Evolutionary conservation across 2,888 invertebrate genomes (phyloP), one percentile per base, ranked within the genome.

Genomic region (Tetragonisca angustula): DNA sequence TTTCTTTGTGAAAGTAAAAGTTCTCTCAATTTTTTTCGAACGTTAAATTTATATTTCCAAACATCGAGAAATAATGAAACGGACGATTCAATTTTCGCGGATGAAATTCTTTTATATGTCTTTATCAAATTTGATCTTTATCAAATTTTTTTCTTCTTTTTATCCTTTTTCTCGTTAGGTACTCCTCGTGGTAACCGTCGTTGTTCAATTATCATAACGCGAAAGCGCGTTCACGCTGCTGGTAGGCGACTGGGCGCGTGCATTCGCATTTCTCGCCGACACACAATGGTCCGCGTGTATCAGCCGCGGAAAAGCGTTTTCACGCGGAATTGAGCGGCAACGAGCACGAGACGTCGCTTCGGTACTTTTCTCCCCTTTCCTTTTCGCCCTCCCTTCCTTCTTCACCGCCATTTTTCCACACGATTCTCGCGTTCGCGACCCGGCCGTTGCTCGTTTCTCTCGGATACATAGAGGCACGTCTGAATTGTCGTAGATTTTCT

Each of bases 401-500:
- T 17, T 5, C 27, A 43, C 32, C 65, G n/a, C 56, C 67, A 72
- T 79, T 79, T 76, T 73, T 71, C 68, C 83, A 24, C 67, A 50
- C 72, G 77, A 61, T 77, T 74, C 62, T 69, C 65, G 75, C 62
- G 67, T n/a, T 32, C 56, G 65, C 56, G 67, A 67, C 75, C 54
- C n/a, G 69, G 56, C 67, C 52, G 64, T 67, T 54, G 36, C 77
- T 77, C 84, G 82, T 86, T 81, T 84, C 85, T 77, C 79, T 75
- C 61, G 73, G 77, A 78, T 79, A 83, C 80, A 84, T 74, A 65
- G 73, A 79, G 81, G 79, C 83, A 62, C 83, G 84, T 72, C 83
- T 92, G 91, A 92, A 92, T 92, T 91, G 92, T 89, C 89, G 89
- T 89, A 92, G 92, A 92, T 92, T 92, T 92, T 92, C 92, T 92